Base-by-base conservation (phyloP, 1,140 invertebrate genomes). In the Eriosoma lanigerum region DNA sequence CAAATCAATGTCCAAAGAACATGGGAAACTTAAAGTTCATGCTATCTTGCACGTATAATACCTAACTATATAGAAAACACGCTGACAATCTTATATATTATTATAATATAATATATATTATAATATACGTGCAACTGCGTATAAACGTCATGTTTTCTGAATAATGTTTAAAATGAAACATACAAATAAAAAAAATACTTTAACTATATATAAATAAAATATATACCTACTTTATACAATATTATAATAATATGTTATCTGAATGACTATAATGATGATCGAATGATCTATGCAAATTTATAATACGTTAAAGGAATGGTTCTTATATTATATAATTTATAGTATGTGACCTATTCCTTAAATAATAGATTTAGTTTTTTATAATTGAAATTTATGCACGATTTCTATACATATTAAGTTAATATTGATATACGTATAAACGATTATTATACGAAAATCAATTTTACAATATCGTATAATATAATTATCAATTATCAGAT, bases 131-230 rank as follows among this genome's bases (percentile, higher is more conserved):
- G 29, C 60, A 15, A 26, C 13, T 24, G 9, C 15, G 24, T 29
- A 60, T 21, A 60, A 60, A 60, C 24, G 58, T 60, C 58, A 24
- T 60, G 58, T 60, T 60, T 24, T 29, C 5, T 6, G 21, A 15
- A 60, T 60, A 26, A 62, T 32, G 26, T 62, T 17, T 62, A 62
- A 62, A 62, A 62, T 26, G 24, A 60, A 62, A 62, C 17, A 24
- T n/a, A 60, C 24, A 60, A 60, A 60, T 58, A 58, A 58, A 58
- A 58, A n/a, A n/a, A n/a, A n/a, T n/a, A n/a, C n/a, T n/a, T n/a
- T n/a, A n/a, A n/a, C n/a, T n/a, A n/a, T n/a, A n/a, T n/a, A n/a
- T n/a, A n/a, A n/a, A n/a, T n/a, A n/a, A n/a, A n/a, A n/a, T n/a
- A n/a, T n/a, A n/a, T n/a, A n/a, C n/a, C n/a, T n/a, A 26, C 56